Percentiles rank a stretch among this genome's conserved stretches.
These are phyloP conservation scores for Asobara japonica DNA, from an alignment of 1,140 invertebrate species.

Conservation along the genomic window DNA sequence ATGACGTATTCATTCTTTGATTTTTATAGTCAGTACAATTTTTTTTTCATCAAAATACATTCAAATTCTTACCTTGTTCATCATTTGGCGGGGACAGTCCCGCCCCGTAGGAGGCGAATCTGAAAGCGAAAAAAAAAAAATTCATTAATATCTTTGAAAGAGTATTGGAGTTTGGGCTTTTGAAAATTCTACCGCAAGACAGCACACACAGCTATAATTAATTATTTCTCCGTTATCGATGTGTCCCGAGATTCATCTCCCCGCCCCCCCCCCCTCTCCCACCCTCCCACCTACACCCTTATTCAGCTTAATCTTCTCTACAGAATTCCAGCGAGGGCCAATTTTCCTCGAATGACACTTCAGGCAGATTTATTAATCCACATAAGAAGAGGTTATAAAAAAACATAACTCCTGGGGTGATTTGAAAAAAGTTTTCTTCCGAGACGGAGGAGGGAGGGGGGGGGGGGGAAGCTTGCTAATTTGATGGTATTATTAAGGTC, in stretches of 20 bases:
- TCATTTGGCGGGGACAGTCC: conserved; percentile 65
- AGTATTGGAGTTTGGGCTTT: not conserved
- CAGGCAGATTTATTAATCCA: not conserved
- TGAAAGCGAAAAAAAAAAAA: conserved; percentile 53
- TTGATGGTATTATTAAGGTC: not conserved
- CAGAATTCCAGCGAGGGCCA: not conserved
- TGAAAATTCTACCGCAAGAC: not conserved
- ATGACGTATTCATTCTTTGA: no score
- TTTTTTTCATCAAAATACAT: not conserved
- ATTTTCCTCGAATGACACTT: conserved; percentile 15
- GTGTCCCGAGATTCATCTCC: not conserved
- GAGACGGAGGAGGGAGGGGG: not conserved
- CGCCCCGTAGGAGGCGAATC: conserved; percentile 57
- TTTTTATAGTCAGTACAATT: no score
- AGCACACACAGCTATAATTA: conserved; percentile 41
- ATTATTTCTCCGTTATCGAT: conserved; percentile 47
- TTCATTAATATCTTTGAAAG: not conserved
- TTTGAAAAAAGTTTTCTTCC: not conserved
- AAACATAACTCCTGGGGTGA: not conserved
- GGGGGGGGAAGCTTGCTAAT: not conserved
- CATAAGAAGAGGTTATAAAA: not conserved
- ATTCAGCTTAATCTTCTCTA: conserved; percentile 17
- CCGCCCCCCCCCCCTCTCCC: not conserved
- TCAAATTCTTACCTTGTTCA: conserved; percentile 61
- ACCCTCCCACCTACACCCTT: not conserved